Percentiles rank a stretch among this genome's conserved stretches.
Conservation (phyloP, 2,888 invertebrate genomes). For the Anthoptus insignis region DNA sequence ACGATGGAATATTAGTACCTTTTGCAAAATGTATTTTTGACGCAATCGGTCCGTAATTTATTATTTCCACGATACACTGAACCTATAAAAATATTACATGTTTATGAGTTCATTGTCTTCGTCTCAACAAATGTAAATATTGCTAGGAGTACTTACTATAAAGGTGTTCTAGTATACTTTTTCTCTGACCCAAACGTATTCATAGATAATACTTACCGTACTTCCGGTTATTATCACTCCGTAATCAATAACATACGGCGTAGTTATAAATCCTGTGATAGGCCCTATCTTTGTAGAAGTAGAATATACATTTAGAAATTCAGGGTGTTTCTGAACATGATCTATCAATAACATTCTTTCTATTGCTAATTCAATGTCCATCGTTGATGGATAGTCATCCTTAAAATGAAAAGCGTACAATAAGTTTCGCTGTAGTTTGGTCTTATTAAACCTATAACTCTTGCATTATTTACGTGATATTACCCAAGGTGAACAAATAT, state of each 20-base stretch:
- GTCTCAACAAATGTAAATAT: too few relatives aligned
- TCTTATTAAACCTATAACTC: too few relatives aligned
- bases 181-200: too few relatives aligned
- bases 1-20: slow-evolving; percentile 63
- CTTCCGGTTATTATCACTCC: slow-evolving; percentile 84
- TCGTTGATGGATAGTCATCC: slow-evolving; percentile 81
- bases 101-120: too few relatives aligned
- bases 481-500: slow-evolving; percentile 75
- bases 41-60: slow-evolving; percentile 86
- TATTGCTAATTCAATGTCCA: slow-evolving; percentile 88
- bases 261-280: slow-evolving; percentile 80
- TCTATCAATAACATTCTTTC: slow-evolving; percentile 83
- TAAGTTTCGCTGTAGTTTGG: too few relatives aligned
- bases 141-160: too few relatives aligned
- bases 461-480: too few relatives aligned
- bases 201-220: too few relatives aligned
- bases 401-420: too few relatives aligned
- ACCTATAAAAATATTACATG: slow-evolving; percentile 63
- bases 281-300: slow-evolving; percentile 64
- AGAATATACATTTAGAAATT: slow-evolving; percentile 64
- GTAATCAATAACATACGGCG: slow-evolving; percentile 86
- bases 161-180: too few relatives aligned
- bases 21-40: slow-evolving; percentile 77
- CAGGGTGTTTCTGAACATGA: slow-evolving; percentile 74
- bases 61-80: slow-evolving; percentile 75